Base-by-base conservation (phyloP, 2,113 vertebrate species). In the Takifugu flavidus region DNA sequence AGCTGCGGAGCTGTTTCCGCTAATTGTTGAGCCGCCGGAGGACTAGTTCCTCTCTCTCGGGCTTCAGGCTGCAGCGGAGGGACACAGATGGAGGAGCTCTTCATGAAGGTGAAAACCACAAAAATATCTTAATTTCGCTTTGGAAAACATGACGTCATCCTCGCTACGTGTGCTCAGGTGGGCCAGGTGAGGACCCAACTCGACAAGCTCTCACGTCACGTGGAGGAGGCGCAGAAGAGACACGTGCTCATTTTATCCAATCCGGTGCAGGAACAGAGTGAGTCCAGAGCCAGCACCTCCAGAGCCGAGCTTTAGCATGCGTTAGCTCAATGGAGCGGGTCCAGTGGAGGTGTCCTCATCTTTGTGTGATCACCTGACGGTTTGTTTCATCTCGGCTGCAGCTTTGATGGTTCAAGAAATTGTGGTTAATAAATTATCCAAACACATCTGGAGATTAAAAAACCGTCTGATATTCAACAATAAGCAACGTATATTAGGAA, bases 251-350 rank as follows among this genome's bases (percentile, higher is more conserved):
- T 97, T 31, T 92, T 98, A 0, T 94, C 94, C 0, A 90, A 91
- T n/a, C 90, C 93, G 3, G 93, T 94, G 77, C 92, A 91, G 25
- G 93, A 96, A 73, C 91, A 92, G 59, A 91, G 96, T 98, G 77
- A 90, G 94, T 85, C 12, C 5, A 39, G 25, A 29, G 29, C n/a
- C 2, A 2, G n/a, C 6, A n/a, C 11, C 13, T 14, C 13, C 14
- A 15, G 13, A 47, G 1, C 46, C n/a, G n/a, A 39, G 34, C 34
- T 39, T 39, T 39, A 39, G 34, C 34, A 39, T 39, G 7, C 11
- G 34, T 39, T 39, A 39, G 34, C 34, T 39, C n/a, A n/a, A n/a
- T n/a, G 44, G 4, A 45, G 44, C 14, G 13, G 14, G 44, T 45
- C 44, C 44, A 15, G 14, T 14, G 13, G 8, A 45, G 31, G 34